Conservation (phyloP, 30 jellyfish, hydroid and myxozoan genomes). For the Aurelia sp. region DNA sequence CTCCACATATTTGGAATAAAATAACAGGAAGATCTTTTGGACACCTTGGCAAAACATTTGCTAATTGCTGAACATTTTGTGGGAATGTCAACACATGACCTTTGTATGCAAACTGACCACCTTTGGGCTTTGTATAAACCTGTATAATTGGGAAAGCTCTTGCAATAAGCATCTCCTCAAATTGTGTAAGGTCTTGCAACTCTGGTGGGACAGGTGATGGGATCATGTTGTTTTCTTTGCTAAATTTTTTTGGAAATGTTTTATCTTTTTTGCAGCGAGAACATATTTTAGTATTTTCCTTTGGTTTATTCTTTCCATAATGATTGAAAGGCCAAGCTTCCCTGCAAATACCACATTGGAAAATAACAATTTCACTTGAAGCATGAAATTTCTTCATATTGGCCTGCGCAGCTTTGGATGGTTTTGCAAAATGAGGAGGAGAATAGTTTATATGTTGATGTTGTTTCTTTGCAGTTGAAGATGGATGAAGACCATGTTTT, state of each 20-base stretch:
- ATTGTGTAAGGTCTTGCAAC: slow-evolving; percentile 49
- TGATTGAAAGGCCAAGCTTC: slow-evolving; percentile 1
- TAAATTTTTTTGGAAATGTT: slow-evolving; percentile 19
- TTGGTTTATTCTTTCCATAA: background rate
- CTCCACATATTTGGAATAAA: slow-evolving; percentile 23
- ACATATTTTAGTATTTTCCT: background rate
- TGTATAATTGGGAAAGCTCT: slow-evolving; percentile 55
- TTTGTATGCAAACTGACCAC: slow-evolving; percentile 65
- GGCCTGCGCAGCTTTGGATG: no score
- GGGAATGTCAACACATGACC: slow-evolving; percentile 68
- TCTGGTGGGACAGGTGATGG: slow-evolving; percentile 71
- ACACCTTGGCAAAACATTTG: slow-evolving; percentile 37
- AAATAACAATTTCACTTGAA: slow-evolving; percentile 2
- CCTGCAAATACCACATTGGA: slow-evolving; percentile 25
- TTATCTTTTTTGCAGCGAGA: slow-evolving; percentile 48
- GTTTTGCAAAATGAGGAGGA: no score
- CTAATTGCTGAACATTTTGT: slow-evolving; percentile 55
- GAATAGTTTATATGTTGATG: no score
- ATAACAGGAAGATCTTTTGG: slow-evolving; percentile 63
- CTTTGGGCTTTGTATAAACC: slow-evolving; percentile 53
- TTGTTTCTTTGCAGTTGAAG: no score
- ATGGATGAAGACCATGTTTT: no score
- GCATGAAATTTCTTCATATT: background rate
- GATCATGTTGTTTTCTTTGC: slow-evolving; percentile 53
- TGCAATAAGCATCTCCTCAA: slow-evolving; percentile 70